Conservation (phyloP, 2,113 vertebrate species). For the Ceyx cyanopectus region DNA sequence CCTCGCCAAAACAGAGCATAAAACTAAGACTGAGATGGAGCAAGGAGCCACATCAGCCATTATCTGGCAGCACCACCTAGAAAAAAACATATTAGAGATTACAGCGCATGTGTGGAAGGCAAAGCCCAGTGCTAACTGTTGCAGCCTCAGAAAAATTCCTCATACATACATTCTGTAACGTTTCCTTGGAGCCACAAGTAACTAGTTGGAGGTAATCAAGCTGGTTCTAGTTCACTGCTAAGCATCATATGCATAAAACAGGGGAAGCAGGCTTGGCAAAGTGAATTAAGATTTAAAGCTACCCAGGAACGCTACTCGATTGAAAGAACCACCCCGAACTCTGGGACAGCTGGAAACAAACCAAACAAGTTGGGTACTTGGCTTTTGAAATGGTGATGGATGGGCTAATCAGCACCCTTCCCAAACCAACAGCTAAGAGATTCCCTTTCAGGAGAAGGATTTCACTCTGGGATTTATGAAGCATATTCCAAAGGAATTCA, state of each 20-base stretch:
- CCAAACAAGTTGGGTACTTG: background rate
- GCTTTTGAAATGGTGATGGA: background rate
- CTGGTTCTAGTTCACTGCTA: slow-evolving; percentile 17
- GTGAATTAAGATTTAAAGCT: background rate
- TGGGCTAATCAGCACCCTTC: slow-evolving; percentile 49
- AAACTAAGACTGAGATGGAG: slow-evolving; percentile 94
- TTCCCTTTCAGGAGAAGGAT: background rate
- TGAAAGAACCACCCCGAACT: slow-evolving; percentile 40
- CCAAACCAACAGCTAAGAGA: background rate
- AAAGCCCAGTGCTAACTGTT: slow-evolving; percentile 80
- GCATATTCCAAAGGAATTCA: background rate
- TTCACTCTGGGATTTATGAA: background rate
- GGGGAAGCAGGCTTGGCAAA: background rate
- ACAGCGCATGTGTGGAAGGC: slow-evolving; percentile 99
- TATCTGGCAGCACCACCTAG: slow-evolving; percentile 96
- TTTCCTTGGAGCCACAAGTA: slow-evolving; percentile 27
- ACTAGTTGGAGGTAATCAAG: background rate
- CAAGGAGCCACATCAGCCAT: slow-evolving; percentile 93
- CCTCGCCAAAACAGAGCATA: slow-evolving; percentile 95
- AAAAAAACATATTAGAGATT: slow-evolving; percentile 99
- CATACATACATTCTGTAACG: slow-evolving; percentile 34
- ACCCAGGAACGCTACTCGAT: background rate
- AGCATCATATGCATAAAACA: background rate
- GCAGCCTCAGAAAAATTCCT: slow-evolving; percentile 72
- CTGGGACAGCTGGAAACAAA: slow-evolving; percentile 46